These are phyloP conservation scores for Prunella fulvescens DNA, from an alignment of 2,113 vertebrate genomes.

Conservation along the genomic window DNA sequence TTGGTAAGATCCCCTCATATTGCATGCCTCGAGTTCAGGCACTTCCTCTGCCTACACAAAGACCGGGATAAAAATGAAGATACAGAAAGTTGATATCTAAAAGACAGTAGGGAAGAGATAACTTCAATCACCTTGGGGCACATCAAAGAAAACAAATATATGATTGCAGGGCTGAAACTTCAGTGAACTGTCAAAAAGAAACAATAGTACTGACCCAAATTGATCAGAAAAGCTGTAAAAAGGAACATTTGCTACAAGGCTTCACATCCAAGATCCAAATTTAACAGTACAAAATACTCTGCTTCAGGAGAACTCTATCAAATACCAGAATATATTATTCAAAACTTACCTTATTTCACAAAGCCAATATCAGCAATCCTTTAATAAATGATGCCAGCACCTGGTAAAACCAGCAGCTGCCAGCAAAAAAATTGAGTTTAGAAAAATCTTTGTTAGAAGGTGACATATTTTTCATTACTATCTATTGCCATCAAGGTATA, in stretches of 20 bases:
- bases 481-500: constrained; percentile 23
- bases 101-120: neutral
- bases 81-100: neutral
- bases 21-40: neutral
- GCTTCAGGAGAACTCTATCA: neutral
- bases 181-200: neutral
- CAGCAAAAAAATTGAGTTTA: constrained; percentile 46
- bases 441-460: constrained; percentile 63
- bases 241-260: neutral
- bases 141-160: neutral
- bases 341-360: constrained; percentile 9
- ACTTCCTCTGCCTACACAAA: neutral
- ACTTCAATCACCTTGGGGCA: neutral
- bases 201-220: neutral
- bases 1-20: neutral
- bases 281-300: neutral
- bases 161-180: neutral
- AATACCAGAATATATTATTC: constrained; percentile 29
- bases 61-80: neutral
- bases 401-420: constrained; percentile 5
- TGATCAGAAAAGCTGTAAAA: neutral
- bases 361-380: constrained; percentile 34
- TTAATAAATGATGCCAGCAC: constrained; percentile 20
- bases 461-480: constrained; percentile 55
- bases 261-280: neutral